phyloP scores from a whole-genome alignment of 2,113 vertebrate species.

The Microcebus griseorufus region DNA sequence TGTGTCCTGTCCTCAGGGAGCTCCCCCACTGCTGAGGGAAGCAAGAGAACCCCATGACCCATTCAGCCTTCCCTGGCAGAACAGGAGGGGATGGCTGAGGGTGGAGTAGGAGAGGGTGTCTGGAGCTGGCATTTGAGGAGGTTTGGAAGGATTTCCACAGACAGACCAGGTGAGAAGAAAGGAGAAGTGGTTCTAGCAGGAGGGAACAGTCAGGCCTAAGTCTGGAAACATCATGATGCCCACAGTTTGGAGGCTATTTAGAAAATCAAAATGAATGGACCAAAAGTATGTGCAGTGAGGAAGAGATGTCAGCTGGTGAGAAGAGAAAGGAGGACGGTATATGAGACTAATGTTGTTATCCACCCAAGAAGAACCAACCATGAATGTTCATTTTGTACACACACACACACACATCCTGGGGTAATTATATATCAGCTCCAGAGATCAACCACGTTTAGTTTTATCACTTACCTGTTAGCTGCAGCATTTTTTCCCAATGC shows the following conservation, averaged over 20 bases:
- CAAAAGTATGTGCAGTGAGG: not conserved
- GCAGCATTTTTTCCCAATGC: rapidly evolving
- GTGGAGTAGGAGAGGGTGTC: not conserved
- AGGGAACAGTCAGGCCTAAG: not conserved
- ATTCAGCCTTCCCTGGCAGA: not conserved
- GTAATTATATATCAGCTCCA: not conserved
- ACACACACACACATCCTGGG: not conserved
- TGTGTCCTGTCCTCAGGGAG: too few species aligned
- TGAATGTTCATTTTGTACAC: not conserved
- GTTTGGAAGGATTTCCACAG: not conserved
- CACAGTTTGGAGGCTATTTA: not conserved
- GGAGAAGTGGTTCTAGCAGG: not conserved
- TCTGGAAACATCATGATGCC: not conserved
- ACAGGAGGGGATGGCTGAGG: not conserved
- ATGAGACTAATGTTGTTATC: too few species aligned
- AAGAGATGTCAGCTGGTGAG: not conserved
- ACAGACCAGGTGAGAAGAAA: not conserved
- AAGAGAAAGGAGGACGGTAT: not conserved
- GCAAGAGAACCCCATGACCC: not conserved
- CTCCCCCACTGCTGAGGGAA: not conserved
- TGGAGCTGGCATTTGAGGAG: not conserved
- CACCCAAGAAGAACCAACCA: not conserved
- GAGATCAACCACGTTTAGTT: not conserved
- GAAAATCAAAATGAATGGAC: not conserved
- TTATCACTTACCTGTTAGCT: not conserved